These are phyloP conservation scores for Andrena flavipes DNA, from an alignment of 2,888 invertebrate genomes.

Conservation along the genomic window DNA sequence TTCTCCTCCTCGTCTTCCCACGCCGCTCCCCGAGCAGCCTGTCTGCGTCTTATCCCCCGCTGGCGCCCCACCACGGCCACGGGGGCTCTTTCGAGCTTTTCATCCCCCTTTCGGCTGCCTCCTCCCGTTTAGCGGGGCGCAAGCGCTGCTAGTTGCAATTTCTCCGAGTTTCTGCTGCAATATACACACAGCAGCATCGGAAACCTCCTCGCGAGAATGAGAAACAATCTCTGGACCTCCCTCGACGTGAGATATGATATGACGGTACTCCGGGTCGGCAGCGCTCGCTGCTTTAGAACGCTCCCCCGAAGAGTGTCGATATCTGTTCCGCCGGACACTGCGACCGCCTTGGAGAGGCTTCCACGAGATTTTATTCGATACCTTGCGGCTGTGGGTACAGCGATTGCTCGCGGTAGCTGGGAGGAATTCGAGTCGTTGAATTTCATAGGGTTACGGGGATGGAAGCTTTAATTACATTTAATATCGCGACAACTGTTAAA, in stretches of 20 bases:
- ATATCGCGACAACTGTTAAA: not conserved
- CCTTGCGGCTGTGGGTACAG: not conserved
- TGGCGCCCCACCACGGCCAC: constrained; percentile 22
- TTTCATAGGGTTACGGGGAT: not conserved
- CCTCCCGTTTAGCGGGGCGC: constrained; percentile 58
- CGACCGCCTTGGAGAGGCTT: not conserved
- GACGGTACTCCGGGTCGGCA: constrained; percentile 38
- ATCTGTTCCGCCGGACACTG: not conserved
- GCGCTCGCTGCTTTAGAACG: constrained; percentile 25
- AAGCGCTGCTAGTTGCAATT: constrained; percentile 68
- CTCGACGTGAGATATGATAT: constrained; percentile 58
- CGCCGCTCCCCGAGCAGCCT: constrained; percentile 43
- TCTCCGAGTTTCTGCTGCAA: constrained; percentile 62
- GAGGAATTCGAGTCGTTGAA: not conserved
- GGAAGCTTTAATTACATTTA: not conserved
- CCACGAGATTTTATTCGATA: not conserved
- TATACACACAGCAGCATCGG: constrained; percentile 56
- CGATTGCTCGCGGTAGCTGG: too few relatives aligned
- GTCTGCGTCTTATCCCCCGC: constrained; percentile 61
- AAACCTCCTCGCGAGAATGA: constrained; percentile 66
- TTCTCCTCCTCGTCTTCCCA: constrained; percentile 39
- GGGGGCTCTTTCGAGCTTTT: constrained; percentile 60
- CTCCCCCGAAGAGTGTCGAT: constrained; percentile 30
- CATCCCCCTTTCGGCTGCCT: constrained; percentile 52
- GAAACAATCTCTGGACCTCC: constrained; percentile 48